Conservation (phyloP, 2,113 vertebrate genomes). For the Bothrops jararaca region DNA sequence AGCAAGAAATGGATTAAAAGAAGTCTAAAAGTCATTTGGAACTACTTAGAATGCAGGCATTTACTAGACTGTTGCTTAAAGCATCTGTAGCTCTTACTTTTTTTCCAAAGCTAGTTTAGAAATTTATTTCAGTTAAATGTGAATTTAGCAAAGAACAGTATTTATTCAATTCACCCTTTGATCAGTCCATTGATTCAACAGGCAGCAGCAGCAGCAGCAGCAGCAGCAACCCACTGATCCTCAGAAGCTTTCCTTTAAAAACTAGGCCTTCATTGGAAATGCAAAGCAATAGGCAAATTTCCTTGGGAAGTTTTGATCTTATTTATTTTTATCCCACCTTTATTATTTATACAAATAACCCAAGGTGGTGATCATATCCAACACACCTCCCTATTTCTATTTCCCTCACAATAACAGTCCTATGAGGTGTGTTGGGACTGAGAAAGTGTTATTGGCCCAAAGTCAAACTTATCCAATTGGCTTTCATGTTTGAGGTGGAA, state of each 20-base stretch:
- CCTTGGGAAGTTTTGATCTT: not conserved
- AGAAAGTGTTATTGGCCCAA: not conserved
- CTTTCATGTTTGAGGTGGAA: not conserved
- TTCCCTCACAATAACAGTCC: not conserved
- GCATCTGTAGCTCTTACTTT: not conserved
- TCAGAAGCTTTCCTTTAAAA: not conserved
- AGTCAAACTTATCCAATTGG: not conserved
- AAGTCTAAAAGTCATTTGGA: not conserved
- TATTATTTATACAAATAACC: not conserved
- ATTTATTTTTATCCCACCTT: not conserved
- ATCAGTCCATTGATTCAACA: not conserved
- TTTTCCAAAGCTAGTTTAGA: not conserved
- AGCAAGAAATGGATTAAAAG: not conserved
- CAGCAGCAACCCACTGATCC: not conserved
- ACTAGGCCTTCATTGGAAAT: not conserved
- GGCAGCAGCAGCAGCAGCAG: not conserved
- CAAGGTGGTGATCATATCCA: not conserved
- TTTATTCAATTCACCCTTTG: not conserved
- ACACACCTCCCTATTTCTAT: not conserved
- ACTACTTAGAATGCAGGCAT: not conserved
- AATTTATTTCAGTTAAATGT: not conserved
- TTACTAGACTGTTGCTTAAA: not conserved
- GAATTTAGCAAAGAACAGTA: not conserved
- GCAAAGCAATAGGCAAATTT: not conserved
- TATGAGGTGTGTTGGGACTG: not conserved